Evolutionary conservation across 2,888 invertebrate genomes (phyloP).

Genomic region (Tachystola acroxantha): DNA sequence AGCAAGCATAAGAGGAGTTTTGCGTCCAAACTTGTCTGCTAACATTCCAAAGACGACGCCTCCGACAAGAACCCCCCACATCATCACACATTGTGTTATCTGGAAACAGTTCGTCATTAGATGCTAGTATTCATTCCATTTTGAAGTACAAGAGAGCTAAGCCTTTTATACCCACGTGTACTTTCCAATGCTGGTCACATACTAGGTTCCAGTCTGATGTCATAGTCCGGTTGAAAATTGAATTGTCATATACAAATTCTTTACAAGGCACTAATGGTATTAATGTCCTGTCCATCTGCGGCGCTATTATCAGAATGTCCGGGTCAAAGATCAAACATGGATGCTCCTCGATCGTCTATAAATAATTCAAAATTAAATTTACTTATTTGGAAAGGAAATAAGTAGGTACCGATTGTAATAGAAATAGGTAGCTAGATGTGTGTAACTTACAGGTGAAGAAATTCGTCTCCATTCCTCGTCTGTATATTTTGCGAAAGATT

Average conservation of each 20-base stretch:
- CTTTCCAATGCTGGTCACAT: conserved; percentile 75
- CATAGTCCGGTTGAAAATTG: conserved; percentile 79
- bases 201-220: conserved; percentile 82
- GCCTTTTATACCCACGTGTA: conserved; percentile 70
- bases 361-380: conserved; percentile 6
- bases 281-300: conserved; percentile 33
- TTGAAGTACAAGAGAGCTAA: no score
- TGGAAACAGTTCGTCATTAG: no score
- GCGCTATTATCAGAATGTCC: conserved; percentile 37
- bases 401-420: no score
- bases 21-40: conserved; percentile 81
- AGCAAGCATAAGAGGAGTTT: conserved; percentile 73
- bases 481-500: conserved; percentile 29
- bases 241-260: conserved; percentile 74
- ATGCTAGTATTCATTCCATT: no score
- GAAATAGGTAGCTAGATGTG: no score
- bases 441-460: conserved; percentile 48
- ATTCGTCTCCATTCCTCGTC: conserved; percentile 64
- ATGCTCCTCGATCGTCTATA: conserved; percentile 48
- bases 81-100: conserved; percentile 79
- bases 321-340: conserved; percentile 68
- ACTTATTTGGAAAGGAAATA: no score
- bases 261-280: conserved; percentile 54
- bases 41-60: conserved; percentile 78
- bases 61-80: conserved; percentile 81